phyloP scores from a whole-genome alignment of 2,888 invertebrate genomes.

The Teinopalpus imperialis region DNA sequence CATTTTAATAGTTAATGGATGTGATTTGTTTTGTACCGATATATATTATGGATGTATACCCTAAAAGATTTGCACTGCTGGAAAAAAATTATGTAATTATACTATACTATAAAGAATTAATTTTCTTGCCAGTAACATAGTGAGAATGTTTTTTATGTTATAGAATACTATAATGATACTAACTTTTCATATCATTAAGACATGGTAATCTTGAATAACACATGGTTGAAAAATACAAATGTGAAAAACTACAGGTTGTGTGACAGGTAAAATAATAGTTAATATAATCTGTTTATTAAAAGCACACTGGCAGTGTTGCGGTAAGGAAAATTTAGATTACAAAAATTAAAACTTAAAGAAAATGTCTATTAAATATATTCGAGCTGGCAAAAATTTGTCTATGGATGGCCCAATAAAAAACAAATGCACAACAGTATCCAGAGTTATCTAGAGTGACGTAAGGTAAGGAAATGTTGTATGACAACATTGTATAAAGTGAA shows the following conservation, averaged over 20 bases:
- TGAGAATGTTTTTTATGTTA: constrained; percentile 21
- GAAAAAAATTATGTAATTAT: no score
- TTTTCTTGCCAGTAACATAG: no score
- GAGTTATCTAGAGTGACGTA: constrained; percentile 20
- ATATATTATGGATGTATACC: constrained; percentile 5
- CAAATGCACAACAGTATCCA: constrained; percentile 42
- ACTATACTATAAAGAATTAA: no score
- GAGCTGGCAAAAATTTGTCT: constrained; percentile 20
- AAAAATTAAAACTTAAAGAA: constrained; percentile 1
- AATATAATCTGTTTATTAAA: not conserved
- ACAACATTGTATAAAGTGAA: constrained; percentile 71
- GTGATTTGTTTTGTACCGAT: no score
- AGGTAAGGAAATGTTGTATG: constrained; percentile 52
- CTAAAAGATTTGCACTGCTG: not conserved
- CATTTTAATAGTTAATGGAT: no score
- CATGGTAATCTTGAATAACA: constrained; percentile 20
- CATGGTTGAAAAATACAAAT: constrained; percentile 9
- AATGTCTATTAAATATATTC: constrained; percentile 13
- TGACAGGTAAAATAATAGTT: constrained; percentile 3
- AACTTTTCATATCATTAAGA: constrained; percentile 27
- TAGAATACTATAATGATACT: constrained; percentile 11
- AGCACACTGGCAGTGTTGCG: constrained; percentile 11
- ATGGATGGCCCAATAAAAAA: constrained; percentile 42
- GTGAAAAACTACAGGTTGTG: constrained; percentile 21
- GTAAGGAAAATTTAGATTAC: not conserved